Conservation (phyloP, 2,888 invertebrate species). For the Idaea aversata region DNA sequence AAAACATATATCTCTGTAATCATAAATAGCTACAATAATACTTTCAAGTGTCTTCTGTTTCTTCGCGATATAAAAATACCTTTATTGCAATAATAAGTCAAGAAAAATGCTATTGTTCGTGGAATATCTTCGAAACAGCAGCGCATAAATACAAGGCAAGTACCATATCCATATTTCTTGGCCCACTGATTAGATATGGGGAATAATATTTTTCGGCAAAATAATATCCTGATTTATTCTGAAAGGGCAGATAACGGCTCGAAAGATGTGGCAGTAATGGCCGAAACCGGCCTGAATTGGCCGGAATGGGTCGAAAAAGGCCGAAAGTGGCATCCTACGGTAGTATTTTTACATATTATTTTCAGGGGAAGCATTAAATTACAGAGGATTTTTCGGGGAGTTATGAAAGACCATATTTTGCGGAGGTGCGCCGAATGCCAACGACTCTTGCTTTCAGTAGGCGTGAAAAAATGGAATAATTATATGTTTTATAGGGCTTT, state of each 20-base stretch:
- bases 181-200: conserved; percentile 72
- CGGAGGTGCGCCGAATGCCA: conserved; percentile 59
- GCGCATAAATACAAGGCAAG: conserved; percentile 54
- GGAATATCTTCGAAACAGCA: conserved; percentile 35
- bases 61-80: neutral
- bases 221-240: conserved; percentile 74
- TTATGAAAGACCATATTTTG: conserved; percentile 74
- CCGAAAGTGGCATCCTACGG: conserved; percentile 48
- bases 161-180: conserved; percentile 63
- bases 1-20: neutral
- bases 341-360: conserved; percentile 75
- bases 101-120: conserved; percentile 22
- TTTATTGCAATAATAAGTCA: conserved; percentile 25
- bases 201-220: conserved; percentile 68
- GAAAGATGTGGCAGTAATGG: conserved; percentile 67
- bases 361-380: conserved; percentile 68
- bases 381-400: conserved; percentile 59
- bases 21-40: neutral
- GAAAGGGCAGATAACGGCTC: conserved; percentile 63
- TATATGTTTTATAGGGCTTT: conserved; percentile 52
- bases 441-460: conserved; percentile 58
- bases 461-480: conserved; percentile 58
- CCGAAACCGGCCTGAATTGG: conserved; percentile 57
- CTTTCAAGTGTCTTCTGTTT: neutral
- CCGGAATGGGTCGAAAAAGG: conserved; percentile 55